Base-by-base conservation (phyloP, 2,113 vertebrate species). In the Callospermophilus lateralis region DNA sequence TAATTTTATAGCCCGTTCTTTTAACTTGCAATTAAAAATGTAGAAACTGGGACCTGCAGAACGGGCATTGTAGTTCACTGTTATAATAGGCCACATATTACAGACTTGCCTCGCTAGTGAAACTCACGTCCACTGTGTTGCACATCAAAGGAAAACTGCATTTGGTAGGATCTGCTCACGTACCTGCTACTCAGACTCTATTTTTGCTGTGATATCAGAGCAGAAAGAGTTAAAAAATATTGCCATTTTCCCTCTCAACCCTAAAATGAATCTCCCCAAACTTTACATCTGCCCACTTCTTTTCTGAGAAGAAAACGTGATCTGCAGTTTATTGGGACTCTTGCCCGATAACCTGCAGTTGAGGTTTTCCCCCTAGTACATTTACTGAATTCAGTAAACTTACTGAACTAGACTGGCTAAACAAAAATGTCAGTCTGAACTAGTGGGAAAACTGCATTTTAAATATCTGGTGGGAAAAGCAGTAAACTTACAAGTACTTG, bases 311-410 rank as follows among this genome's bases (percentile, higher is more conserved):
- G 8, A 28, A 19, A 74, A 51, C 28, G n/a, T 74, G 13, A 39
- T 70, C 70, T 92, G 20, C 61, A 51, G 55, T 37, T 83, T 78
- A 58, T 68, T 39, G 53, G 51, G 26, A 83, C 4, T 85, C n/a
- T 76, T n/a, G 80, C n/a, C 73, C 11, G 12, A 51, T 51, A 12
- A 51, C 12, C 12, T 51, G 12, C 48, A 51, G 48, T 73, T 95
- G 74, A 61, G 72, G 39, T 78, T 89, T 79, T 94, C 45, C 39
- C n/a, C 72, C 61, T 78, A 42, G 45, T 45, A 24, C 55, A 45
- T 22, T 55, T 76, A 76, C 93, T 94, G 51, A 97, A 87, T 79
- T 84, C 90, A 94, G 77, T 92, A 94, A 90, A 90, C 37, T 80
- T 76, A 80, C 68, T 32, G 63, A 85, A 70, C 87, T 83, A 51